A percentile compares a stretch with the other conserved stretches of the same genome.
These are phyloP conservation scores for Augiades crinisus DNA, from an alignment of 2,888 invertebrate species.

Conservation along the genomic window DNA sequence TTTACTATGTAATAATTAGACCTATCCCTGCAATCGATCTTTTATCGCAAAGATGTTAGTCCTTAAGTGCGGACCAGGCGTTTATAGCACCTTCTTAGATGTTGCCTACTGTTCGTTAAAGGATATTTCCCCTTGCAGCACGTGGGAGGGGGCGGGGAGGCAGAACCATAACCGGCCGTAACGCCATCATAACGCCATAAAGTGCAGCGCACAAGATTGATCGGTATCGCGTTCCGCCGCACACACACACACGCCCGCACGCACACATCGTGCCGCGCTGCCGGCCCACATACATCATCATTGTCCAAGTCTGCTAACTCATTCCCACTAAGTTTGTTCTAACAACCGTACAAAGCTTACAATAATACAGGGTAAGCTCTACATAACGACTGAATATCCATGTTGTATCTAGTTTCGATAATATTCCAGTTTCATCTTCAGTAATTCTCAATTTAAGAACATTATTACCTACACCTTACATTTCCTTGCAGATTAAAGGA, in stretches of 20 bases:
- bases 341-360: neutral
- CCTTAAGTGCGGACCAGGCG: neutral
- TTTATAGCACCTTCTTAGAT: neutral
- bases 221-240: constrained; percentile 2
- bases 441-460: too few species aligned
- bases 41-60: too few species aligned
- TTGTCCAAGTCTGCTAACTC: neutral
- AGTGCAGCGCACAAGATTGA: constrained; percentile 9
- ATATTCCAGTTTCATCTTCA: too few species aligned
- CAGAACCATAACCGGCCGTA: neutral
- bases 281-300: neutral
- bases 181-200: neutral
- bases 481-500: too few species aligned
- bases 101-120: neutral
- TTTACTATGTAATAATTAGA: too few species aligned
- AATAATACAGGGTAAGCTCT: neutral
- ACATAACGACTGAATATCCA: neutral
- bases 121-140: neutral
- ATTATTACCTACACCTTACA: too few species aligned
- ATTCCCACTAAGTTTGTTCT: neutral
- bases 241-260: too few species aligned
- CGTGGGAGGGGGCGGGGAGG: neutral
- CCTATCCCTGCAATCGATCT: too few species aligned
- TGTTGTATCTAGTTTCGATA: too few species aligned
- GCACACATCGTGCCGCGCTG: too few species aligned